Conservation (phyloP, 2,888 invertebrate genomes). For the Caradrina kadenii region DNA sequence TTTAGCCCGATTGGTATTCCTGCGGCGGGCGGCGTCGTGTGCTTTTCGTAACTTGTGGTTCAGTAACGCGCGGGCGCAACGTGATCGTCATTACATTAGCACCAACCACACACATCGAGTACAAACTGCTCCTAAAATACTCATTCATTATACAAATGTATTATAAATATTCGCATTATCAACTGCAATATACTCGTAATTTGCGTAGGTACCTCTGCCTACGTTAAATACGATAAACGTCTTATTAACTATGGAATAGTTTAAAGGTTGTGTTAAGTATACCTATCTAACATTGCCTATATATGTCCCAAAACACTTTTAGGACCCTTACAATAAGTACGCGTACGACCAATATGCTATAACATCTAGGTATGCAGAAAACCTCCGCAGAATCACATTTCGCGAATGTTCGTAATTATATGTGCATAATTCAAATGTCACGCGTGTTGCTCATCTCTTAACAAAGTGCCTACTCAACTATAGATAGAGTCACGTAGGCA, state of each 20-base stretch:
- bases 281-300: not conserved
- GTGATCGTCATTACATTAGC: constrained; percentile 78
- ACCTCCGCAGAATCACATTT: constrained; percentile 25
- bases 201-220: constrained; percentile 28
- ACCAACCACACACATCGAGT: constrained; percentile 66
- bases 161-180: constrained; percentile 50
- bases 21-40: constrained; percentile 78
- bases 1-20: constrained; percentile 89
- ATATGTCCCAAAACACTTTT: not conserved
- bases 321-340: not conserved
- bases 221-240: not conserved
- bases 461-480: constrained; percentile 5
- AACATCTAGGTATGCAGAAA: constrained; percentile 4
- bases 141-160: constrained; percentile 65
- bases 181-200: constrained; percentile 43
- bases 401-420: constrained; percentile 20
- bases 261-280: constrained; percentile 4
- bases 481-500: not conserved
- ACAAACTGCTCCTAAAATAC: constrained; percentile 70
- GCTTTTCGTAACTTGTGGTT: constrained; percentile 86
- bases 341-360: not conserved
- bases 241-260: constrained; percentile 8
- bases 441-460: constrained; percentile 15
- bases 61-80: constrained; percentile 75
- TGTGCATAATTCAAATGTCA: constrained; percentile 45